phyloP scores from a whole-genome alignment of 2,797 vertebrate genomes.

The Aplochiton taeniatus region DNA sequence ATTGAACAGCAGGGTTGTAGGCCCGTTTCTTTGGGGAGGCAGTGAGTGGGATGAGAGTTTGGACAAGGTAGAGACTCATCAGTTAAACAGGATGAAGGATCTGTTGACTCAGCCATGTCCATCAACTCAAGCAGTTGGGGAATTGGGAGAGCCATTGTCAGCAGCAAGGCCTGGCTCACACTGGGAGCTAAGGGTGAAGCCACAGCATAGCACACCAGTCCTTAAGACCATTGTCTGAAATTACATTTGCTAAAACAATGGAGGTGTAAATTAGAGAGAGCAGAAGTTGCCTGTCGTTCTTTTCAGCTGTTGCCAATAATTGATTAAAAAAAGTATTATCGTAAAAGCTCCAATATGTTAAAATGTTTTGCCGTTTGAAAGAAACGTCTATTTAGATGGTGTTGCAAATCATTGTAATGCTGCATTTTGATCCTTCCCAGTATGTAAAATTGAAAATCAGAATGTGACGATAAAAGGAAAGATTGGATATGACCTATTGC shows the following conservation, averaged over 20 bases:
- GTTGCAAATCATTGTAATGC: too few species aligned
- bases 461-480: too few species aligned
- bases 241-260: background rate
- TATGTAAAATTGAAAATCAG: too few species aligned
- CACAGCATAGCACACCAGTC: constrained; percentile 23
- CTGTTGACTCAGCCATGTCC: constrained; percentile 52
- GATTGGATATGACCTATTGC: too few species aligned
- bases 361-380: too few species aligned
- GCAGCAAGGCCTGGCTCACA: constrained; percentile 9
- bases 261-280: too few species aligned
- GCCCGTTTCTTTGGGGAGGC: constrained; percentile 36
- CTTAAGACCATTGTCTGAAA: constrained; percentile 13
- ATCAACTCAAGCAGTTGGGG: constrained; percentile 42
- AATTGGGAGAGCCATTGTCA: constrained; percentile 42
- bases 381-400: too few species aligned
- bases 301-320: too few species aligned
- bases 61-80: constrained; percentile 46
- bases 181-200: background rate
- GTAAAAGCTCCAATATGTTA: too few species aligned
- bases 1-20: constrained; percentile 36
- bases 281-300: too few species aligned
- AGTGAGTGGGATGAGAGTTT: constrained; percentile 42
- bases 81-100: constrained; percentile 43
- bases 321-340: too few species aligned
- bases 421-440: too few species aligned